Conservation (phyloP, 1,140 invertebrate genomes). For the Belonocnema kinseyi region DNA sequence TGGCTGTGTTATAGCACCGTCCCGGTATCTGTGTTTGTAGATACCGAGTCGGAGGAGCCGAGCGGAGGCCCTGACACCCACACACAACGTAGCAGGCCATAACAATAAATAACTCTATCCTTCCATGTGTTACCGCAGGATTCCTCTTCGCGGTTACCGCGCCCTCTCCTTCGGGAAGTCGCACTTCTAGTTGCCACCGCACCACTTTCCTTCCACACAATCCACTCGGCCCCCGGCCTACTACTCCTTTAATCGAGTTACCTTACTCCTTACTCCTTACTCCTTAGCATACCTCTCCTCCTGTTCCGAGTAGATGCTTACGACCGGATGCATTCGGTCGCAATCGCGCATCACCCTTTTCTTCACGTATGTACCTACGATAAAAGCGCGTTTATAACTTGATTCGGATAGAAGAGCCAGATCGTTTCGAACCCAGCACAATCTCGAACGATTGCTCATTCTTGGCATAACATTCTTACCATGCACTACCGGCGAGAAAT, state of each 20-base stretch:
- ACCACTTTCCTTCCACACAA: constrained; percentile 21
- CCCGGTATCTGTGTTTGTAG: constrained; percentile 69
- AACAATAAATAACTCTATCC: constrained; percentile 74
- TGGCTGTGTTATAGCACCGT: constrained; percentile 62
- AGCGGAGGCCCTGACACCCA: constrained; percentile 67
- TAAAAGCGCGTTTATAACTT: constrained; percentile 26
- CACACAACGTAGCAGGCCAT: constrained; percentile 68
- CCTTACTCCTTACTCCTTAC: constrained; percentile 16
- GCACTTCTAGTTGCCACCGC: constrained; percentile 6
- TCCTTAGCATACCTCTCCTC: neutral
- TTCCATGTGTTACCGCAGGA: constrained; percentile 70
- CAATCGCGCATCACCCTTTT: constrained; percentile 29
- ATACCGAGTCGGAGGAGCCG: constrained; percentile 60
- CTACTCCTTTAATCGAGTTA: constrained; percentile 57
- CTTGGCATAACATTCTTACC: constrained; percentile 15
- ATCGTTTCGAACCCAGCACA: constrained; percentile 17
- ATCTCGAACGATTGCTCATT: constrained; percentile 23
- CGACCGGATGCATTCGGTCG: constrained; percentile 52
- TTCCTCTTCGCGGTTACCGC: constrained; percentile 62
- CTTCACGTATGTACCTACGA: constrained; percentile 19
- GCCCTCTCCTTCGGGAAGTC: constrained; percentile 60
- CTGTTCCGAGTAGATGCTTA: constrained; percentile 47
- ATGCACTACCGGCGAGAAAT: constrained; percentile 22
- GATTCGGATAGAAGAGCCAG: constrained; percentile 23
- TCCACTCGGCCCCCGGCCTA: constrained; percentile 31